Evolutionary conservation across 2,113 vertebrate species (phyloP).

Genomic region (Clarias macrocephalus): DNA sequence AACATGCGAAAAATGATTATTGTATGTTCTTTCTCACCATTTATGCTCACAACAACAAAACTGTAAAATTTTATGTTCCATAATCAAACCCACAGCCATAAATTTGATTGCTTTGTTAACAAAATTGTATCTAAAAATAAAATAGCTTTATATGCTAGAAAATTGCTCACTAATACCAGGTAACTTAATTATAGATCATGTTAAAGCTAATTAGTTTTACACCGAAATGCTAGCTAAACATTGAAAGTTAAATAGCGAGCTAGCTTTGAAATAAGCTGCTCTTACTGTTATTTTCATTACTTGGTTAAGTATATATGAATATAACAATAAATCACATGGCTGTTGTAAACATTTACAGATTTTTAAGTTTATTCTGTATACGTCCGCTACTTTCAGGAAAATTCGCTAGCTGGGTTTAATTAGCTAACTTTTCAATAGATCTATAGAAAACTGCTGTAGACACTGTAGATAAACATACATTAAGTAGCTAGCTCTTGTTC

Average conservation of each 20-base stretch:
- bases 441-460: background rate
- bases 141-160: background rate
- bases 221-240: background rate
- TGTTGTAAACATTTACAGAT: background rate
- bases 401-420: background rate
- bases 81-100: no score
- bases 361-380: background rate
- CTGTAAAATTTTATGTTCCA: no score
- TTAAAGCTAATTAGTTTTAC: background rate
- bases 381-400: background rate
- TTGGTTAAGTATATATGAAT: background rate
- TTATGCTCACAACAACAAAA: no score
- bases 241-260: background rate
- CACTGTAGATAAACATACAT: background rate
- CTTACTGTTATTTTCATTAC: background rate
- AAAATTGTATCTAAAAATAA: background rate
- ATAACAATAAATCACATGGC: background rate
- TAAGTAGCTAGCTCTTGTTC: background rate
- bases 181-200: background rate
- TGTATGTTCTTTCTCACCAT: no score
- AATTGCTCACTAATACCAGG: background rate
- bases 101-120: no score
- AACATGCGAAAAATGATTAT: no score
- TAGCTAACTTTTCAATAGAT: background rate
- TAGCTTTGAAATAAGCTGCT: background rate